phyloP scores from a whole-genome alignment of 2,888 invertebrate genomes.

The Melinaea marsaeus region DNA sequence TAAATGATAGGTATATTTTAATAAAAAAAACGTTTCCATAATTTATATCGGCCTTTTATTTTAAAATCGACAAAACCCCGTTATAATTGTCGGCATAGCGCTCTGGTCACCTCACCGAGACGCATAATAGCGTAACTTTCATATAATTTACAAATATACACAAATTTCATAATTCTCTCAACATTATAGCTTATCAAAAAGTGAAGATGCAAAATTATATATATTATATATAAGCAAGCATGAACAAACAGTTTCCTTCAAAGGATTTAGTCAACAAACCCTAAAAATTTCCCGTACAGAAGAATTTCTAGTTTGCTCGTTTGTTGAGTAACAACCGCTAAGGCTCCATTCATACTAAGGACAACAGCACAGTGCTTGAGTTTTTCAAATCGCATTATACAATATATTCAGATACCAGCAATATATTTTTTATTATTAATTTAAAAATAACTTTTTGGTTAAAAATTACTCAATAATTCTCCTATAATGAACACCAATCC shows the following conservation, averaged over 20 bases:
- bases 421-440: no score
- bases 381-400: no score
- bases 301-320: slow-evolving; percentile 7
- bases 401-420: no score
- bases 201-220: background rate
- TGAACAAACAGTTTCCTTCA: background rate
- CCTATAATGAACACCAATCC: no score
- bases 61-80: slow-evolving; percentile 22
- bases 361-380: no score
- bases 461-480: no score
- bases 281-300: slow-evolving; percentile 4
- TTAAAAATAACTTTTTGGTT: no score
- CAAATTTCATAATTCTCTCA: background rate
- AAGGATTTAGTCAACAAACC: background rate
- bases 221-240: background rate
- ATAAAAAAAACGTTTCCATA: slow-evolving; percentile 41
- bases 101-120: background rate
- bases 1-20: slow-evolving; percentile 29
- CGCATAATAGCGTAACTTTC: background rate
- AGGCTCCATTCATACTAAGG: no score
- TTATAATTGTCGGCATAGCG: slow-evolving; percentile 17
- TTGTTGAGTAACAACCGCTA: slow-evolving; percentile 16
- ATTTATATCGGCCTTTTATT: slow-evolving; percentile 32
- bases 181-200: background rate
- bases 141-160: background rate